A percentile compares a stretch with the other conserved stretches of the same genome.
Conservation (phyloP, 2,113 vertebrate genomes). For the Phrynosoma platyrhinos region DNA sequence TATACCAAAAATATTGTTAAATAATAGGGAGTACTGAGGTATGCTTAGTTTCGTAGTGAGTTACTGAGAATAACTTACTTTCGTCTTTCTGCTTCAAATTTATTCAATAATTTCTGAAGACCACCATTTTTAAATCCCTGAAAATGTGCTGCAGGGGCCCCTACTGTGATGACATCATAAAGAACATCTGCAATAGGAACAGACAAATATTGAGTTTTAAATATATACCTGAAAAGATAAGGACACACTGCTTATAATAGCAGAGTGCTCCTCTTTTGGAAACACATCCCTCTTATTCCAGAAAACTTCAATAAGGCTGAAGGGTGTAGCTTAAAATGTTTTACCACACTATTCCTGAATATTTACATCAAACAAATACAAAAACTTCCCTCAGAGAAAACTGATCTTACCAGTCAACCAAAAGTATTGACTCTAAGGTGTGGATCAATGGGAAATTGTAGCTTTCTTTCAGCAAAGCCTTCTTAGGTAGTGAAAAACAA, state of each 20-base stretch:
- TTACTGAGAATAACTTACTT: slow-evolving; percentile 82
- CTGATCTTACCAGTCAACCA: not conserved
- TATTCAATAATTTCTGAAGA: slow-evolving; percentile 89
- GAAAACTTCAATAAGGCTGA: not conserved
- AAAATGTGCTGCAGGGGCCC: slow-evolving; percentile 94
- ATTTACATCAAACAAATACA: no score
- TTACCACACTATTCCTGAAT: not conserved
- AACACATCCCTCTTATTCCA: not conserved
- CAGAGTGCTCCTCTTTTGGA: not conserved
- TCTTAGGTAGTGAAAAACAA: not conserved
- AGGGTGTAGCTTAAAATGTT: not conserved
- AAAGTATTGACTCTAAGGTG: not conserved
- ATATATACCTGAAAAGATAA: not conserved
- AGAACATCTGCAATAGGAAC: slow-evolving; percentile 83
- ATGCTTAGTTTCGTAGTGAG: not conserved
- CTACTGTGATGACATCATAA: slow-evolving; percentile 95
- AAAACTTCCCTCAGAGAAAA: not conserved
- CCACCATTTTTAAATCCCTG: slow-evolving; percentile 98
- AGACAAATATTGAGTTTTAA: slow-evolving; percentile 49
- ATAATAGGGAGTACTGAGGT: not conserved
- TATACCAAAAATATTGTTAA: not conserved
- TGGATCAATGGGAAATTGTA: not conserved
- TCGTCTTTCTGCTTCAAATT: slow-evolving; percentile 93
- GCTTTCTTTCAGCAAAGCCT: not conserved
- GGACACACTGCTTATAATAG: not conserved